Evolutionary conservation across 1,140 invertebrate species (phyloP), one percentile per base, ranked within the genome.

Genomic region (Bursaphelenchus mucronatus): DNA sequence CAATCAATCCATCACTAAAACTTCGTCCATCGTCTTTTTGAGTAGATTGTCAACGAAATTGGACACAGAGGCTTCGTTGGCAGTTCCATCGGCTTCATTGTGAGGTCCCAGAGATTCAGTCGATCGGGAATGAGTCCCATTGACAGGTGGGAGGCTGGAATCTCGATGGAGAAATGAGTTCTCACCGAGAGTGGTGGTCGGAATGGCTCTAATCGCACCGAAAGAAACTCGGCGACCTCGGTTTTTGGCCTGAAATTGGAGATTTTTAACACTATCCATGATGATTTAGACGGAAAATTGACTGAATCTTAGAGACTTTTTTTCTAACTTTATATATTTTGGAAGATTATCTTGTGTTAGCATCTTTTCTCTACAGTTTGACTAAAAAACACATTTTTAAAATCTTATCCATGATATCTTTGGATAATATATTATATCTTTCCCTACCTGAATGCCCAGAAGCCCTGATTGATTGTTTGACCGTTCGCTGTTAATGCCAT

Each of bases 151-250:
- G 19, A 11, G 47, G 40, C 10, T 11, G 40, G 40, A 49, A 49
- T 41, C 13, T 59, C 40, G 57, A 44, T 39, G 11, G 5, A 30
- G 30, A 30, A 30, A 30, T 59, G 19, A 0, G 44, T 13, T n/a
- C 45, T 13, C 44, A 46, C 13, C 57, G 3, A 50, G 40, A 59
- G 10, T 13, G 13, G 2, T 39, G 19, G 57, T 39, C 21, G 71
- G 71, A 46, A 73, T 73, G 3, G 74, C 61, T 30, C 61, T 73
- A 63, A 73, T 73, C 7, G 61, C 62, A 8, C 71, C 71, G 49
- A 73, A 73, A 8, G 74, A 76, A 40, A 73, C 71, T 43, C 71
- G 68, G 2, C 71, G 68, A 19, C 71, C 71, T 50, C 71, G 69
- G 54, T 73, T 74, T 46, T 64, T 70, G 15, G n/a, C 21, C 30